Conservation (phyloP, 2,113 vertebrate species). For the Aspidoscelis tigris region DNA sequence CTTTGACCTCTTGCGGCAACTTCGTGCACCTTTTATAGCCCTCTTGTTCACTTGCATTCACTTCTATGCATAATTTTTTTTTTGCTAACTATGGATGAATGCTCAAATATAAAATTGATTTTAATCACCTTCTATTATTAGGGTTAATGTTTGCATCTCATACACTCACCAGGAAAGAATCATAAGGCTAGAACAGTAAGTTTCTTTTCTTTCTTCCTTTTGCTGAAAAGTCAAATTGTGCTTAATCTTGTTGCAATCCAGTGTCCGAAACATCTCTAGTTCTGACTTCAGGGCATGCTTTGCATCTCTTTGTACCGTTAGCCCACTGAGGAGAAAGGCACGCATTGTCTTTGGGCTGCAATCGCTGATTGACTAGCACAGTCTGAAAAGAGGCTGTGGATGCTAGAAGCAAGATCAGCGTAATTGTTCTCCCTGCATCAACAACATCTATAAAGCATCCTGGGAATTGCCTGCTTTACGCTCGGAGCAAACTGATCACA, state of each 20-base stretch:
- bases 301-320: background rate
- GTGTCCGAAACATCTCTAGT: slow-evolving; percentile 12
- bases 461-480: slow-evolving; percentile 75
- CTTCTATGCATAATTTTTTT: background rate
- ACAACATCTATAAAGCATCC: slow-evolving; percentile 76
- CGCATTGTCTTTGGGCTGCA: background rate
- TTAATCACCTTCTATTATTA: background rate
- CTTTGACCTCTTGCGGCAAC: background rate
- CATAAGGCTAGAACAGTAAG: rapidly evolving
- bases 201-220: background rate
- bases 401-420: slow-evolving; percentile 52
- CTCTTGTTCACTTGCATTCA: too few relatives aligned
- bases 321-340: background rate
- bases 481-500: slow-evolving; percentile 88
- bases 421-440: slow-evolving; percentile 74
- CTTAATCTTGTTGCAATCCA: background rate
- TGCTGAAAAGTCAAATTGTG: background rate
- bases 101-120: background rate
- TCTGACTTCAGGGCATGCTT: background rate
- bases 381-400: slow-evolving; percentile 64
- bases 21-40: too few relatives aligned
- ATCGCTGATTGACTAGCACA: slow-evolving; percentile 53
- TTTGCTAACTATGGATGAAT: background rate
- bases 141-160: background rate
- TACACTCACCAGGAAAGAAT: rapidly evolving